A percentile compares a stretch with the other conserved stretches of the same genome.
phyloP scores from a whole-genome alignment of 2,888 invertebrate species.

The Cephus rjabovi region DNA sequence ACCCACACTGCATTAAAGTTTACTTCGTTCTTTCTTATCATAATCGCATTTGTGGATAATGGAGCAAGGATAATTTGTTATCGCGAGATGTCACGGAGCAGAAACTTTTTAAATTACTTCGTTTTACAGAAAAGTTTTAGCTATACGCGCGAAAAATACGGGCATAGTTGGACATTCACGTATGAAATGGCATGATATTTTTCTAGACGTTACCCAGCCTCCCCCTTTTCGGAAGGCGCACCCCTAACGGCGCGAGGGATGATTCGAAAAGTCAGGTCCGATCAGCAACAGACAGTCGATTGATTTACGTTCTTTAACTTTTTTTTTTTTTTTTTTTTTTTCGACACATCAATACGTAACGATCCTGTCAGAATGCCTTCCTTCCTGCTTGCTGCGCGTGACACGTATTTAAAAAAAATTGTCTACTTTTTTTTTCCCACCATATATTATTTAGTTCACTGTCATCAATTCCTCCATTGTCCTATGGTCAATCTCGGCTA shows the following conservation, averaged over 20 bases:
- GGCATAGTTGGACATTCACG: conserved; percentile 55
- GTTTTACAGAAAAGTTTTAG: conserved; percentile 57
- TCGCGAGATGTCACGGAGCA: conserved; percentile 64
- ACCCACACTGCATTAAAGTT: conserved; percentile 56
- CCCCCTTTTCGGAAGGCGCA: not conserved
- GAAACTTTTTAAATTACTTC: conserved; percentile 66
- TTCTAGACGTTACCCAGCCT: conserved; percentile 5
- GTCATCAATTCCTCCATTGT: not conserved
- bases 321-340: not conserved
- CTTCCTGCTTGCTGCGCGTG: not conserved
- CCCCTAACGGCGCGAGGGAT: not conserved
- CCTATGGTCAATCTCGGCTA: not conserved
- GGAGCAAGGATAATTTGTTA: conserved; percentile 65
- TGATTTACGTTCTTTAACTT: not conserved
- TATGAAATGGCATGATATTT: conserved; percentile 33
- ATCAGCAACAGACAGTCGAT: not conserved
- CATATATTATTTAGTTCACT: not conserved
- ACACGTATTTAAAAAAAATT: not conserved
- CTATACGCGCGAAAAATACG: conserved; percentile 50
- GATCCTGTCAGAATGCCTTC: not conserved
- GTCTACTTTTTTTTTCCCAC: not conserved
- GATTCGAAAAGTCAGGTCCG: not conserved
- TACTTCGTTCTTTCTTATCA: conserved; percentile 64
- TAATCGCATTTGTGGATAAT: conserved; percentile 66
- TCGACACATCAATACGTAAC: not conserved